Base-by-base conservation (phyloP, 1,140 invertebrate genomes). In the Helicoverpa zea region DNA sequence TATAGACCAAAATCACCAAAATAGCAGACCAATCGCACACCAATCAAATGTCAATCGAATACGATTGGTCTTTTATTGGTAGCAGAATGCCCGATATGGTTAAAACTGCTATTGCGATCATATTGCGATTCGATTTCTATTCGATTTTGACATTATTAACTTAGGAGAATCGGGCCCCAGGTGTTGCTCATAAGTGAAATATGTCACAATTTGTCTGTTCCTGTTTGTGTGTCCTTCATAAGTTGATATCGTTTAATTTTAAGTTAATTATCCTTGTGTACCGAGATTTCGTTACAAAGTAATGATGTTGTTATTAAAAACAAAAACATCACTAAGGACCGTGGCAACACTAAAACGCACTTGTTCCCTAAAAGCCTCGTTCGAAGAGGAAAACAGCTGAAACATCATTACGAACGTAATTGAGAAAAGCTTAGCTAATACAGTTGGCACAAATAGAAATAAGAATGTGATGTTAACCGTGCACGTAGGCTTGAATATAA, bases 371-470 rank as follows among this genome's bases (percentile, higher is more conserved):
- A 61, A 61, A 9, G 35, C 43, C 16, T 23, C 9, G 18, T 68
- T 68, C 14, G 12, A n/a, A 51, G 16, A 68, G 11, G 64, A 68
- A 23, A 68, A 68, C 18, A 68, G n/a, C 18, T 23, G n/a, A 49
- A 68, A 49, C 49, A 16, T 54, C 18, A 72, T 52, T 72, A 54
- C n/a, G 49, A 52, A 52, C 49, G 68, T 52, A 72, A 56, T 73
- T 43, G 70, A 73, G 30, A 73, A 73, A 10, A 49, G 30, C 30
- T 43, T 72, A 43, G 35, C 16, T 58, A 43, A 73, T 72, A 72
- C 30, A 30, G 52, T 35, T 52, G 58, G 43, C 16, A 73, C 52
- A 73, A 54, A 72, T 52, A 54, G 52, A 58, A 58, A 73, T 73
- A 56, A 58, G 43, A 43, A 30, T n/a, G 18, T 56, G 29, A 73